Evolutionary conservation across 2,113 vertebrate species (phyloP).

Genomic region (Daphoenositta chrysoptera): DNA sequence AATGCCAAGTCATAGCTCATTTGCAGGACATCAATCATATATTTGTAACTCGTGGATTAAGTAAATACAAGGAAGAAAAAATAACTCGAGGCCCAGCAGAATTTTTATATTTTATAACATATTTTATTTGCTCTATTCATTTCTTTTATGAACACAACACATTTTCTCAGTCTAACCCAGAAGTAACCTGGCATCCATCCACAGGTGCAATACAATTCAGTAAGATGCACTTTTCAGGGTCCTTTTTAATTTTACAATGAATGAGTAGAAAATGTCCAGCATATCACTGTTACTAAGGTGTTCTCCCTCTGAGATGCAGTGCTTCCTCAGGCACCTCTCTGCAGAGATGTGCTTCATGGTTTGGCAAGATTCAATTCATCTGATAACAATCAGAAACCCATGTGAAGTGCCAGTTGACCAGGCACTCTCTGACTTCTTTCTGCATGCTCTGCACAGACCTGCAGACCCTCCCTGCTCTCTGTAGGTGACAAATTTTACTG

Average conservation of each 20-base stretch:
- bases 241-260: not conserved
- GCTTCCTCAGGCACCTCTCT: not conserved
- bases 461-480: not conserved
- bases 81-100: not conserved
- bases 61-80: not conserved
- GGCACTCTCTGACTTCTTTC: not conserved
- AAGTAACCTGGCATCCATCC: not conserved
- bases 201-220: not conserved
- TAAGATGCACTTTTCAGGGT: not conserved
- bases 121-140: not conserved
- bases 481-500: not conserved
- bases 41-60: not conserved
- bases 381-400: not conserved
- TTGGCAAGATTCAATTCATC: not conserved
- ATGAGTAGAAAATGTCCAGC: not conserved
- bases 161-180: not conserved
- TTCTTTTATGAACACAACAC: not conserved
- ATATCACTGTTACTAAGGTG: not conserved
- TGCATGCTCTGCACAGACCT: not conserved
- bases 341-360: not conserved
- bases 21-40: conserved; percentile 49
- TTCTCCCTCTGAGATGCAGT: not conserved
- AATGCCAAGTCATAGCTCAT: conserved; percentile 37
- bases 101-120: not conserved
- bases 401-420: rapidly evolving